Evolutionary conservation across 2,888 invertebrate species (phyloP).

Genomic region (Caenorhabditis wallacei): DNA sequence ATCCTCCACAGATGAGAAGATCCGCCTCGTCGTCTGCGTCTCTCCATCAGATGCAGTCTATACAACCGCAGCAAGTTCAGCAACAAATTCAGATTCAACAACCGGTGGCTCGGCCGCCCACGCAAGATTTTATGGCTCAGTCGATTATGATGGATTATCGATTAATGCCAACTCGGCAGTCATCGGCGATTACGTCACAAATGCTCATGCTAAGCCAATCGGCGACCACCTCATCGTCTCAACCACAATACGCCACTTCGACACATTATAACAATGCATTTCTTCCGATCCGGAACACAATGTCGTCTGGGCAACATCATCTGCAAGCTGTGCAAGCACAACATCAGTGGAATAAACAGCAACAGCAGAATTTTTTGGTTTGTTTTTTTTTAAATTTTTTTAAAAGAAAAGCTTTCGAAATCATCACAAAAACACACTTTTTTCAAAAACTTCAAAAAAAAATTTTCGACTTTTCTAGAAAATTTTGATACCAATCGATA

Average conservation of each 20-base stretch:
- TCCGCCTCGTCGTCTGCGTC: slow-evolving; percentile 59
- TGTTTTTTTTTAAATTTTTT: background rate
- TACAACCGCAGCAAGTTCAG: slow-evolving; percentile 26
- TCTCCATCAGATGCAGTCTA: slow-evolving; percentile 45
- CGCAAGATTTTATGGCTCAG: slow-evolving; percentile 41
- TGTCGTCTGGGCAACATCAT: background rate
- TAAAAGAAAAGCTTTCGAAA: too few relatives aligned
- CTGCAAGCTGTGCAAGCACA: background rate
- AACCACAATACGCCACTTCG: slow-evolving; percentile 69
- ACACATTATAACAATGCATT: slow-evolving; percentile 57
- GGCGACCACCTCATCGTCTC: slow-evolving; percentile 41
- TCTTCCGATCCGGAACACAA: slow-evolving; percentile 24
- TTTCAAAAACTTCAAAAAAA: too few relatives aligned
- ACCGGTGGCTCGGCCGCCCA: slow-evolving; percentile 31
- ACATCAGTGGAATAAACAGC: slow-evolving; percentile 47
- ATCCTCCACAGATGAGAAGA: slow-evolving; percentile 47
- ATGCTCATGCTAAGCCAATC: slow-evolving; percentile 70
- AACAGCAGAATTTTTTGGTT: slow-evolving; percentile 37
- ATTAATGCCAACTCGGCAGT: slow-evolving; percentile 70
- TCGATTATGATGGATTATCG: slow-evolving; percentile 58
- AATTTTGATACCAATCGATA: background rate
- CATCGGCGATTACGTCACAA: slow-evolving; percentile 70
- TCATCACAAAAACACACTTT: too few relatives aligned
- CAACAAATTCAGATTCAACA: slow-evolving; percentile 56
- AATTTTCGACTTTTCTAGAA: too few relatives aligned